Conservation (phyloP, 2,797 vertebrate species). For the Anniella stebbinsi region DNA sequence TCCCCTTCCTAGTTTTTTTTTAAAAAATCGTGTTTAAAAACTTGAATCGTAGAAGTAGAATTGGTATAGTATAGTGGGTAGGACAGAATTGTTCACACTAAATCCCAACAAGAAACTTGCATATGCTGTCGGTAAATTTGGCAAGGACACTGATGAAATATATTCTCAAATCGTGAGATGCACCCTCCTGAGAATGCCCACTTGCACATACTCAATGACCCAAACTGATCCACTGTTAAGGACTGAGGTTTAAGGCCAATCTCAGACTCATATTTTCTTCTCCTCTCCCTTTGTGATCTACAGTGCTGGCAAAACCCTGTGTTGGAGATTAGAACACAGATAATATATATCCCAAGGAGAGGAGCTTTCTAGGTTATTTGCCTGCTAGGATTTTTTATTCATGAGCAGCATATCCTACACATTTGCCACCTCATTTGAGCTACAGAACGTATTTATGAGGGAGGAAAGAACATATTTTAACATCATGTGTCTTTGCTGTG, state of each 20-base stretch:
- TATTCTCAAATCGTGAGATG: rapidly evolving
- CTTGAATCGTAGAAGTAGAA: not conserved
- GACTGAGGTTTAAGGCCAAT: rapidly evolving
- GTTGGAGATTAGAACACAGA: slow-evolving; percentile 37
- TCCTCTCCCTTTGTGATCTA: slow-evolving; percentile 20
- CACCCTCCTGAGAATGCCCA: rapidly evolving
- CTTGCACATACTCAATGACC: not conserved
- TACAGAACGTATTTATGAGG: slow-evolving; percentile 64
- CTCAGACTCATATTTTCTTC: not conserved
- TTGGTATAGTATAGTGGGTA: not conserved
- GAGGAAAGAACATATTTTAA: slow-evolving; percentile 62
- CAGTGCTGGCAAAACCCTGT: slow-evolving; percentile 15
- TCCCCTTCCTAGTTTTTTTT: not conserved
- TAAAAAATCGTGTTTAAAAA: not conserved
- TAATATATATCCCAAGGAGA: too few relatives aligned
- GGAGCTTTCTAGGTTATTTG: slow-evolving; percentile 69
- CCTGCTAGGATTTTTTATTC: slow-evolving; percentile 76
- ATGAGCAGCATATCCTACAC: slow-evolving; percentile 56
- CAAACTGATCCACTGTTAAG: rapidly evolving
- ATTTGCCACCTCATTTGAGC: slow-evolving; percentile 48
- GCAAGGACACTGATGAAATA: not conserved
- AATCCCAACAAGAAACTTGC: not conserved
- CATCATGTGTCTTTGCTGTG: slow-evolving; percentile 43
- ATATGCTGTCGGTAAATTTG: not conserved
- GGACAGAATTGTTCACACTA: not conserved